These are phyloP conservation scores for Sericinus montela DNA, from an alignment of 2,888 invertebrate species.

Conservation along the genomic window DNA sequence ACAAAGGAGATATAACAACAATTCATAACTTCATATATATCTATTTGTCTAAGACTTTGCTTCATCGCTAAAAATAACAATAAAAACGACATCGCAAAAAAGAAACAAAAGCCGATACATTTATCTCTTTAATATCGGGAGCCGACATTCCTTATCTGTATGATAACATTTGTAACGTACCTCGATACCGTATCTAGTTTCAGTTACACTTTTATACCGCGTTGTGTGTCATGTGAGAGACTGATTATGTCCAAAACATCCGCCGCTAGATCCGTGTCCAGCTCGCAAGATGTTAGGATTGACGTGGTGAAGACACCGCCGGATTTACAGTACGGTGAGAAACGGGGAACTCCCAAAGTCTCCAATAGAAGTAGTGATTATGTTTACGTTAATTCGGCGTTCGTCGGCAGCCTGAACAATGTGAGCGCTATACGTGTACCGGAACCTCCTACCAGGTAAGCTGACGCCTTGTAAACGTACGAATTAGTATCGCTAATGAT, in stretches of 20 bases:
- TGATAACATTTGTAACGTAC: slow-evolving; percentile 19
- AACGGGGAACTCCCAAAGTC: slow-evolving; percentile 21
- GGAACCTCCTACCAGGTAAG: slow-evolving; percentile 45
- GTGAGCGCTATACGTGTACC: slow-evolving; percentile 30
- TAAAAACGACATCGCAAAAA: no score
- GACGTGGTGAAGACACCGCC: slow-evolving; percentile 18
- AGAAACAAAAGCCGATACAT: slow-evolving; percentile 1
- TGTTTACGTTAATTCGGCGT: slow-evolving; percentile 59
- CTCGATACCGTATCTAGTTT: slow-evolving; percentile 11
- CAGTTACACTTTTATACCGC: slow-evolving; percentile 8
- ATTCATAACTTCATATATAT: no score
- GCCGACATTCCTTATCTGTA: slow-evolving; percentile 16
- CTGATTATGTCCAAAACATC: slow-evolving; percentile 23
- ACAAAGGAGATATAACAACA: no score
- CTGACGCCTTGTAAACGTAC: neutral
- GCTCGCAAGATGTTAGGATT: slow-evolving; percentile 18
- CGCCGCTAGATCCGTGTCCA: slow-evolving; percentile 6
- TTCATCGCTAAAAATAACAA: no score
- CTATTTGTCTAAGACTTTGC: no score
- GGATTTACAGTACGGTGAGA: slow-evolving; percentile 21
- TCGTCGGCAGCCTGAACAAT: slow-evolving; percentile 48
- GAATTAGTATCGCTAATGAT: no score
- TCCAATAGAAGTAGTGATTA: slow-evolving; percentile 39
- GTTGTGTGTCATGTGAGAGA: slow-evolving; percentile 13
- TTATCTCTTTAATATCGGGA: slow-evolving; percentile 13